Evolutionary conservation across 2,888 invertebrate genomes (phyloP).

Genomic region (Petrolisthes cinctipes): DNA sequence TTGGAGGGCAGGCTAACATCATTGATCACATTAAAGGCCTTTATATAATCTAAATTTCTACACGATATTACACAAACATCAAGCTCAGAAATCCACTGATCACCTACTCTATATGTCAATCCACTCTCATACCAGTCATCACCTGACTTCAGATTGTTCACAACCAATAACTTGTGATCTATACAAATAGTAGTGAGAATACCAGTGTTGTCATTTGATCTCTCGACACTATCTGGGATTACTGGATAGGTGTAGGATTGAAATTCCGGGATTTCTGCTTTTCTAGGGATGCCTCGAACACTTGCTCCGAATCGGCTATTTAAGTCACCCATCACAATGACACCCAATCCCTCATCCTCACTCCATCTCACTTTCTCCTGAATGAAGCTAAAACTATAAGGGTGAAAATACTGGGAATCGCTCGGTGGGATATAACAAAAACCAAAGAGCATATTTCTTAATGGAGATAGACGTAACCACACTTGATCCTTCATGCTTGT

Average conservation of each 20-base stretch:
- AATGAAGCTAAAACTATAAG: background rate
- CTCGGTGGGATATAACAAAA: background rate
- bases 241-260: background rate
- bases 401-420: background rate
- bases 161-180: background rate
- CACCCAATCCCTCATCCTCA: background rate
- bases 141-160: background rate
- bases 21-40: background rate
- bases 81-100: background rate
- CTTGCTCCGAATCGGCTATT: background rate
- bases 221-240: background rate
- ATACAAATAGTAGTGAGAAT: background rate
- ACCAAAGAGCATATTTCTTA: background rate
- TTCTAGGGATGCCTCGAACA: background rate
- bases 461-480: background rate
- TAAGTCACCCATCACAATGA: slow-evolving; percentile 1
- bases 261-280: background rate
- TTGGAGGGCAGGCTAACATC: background rate
- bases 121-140: background rate
- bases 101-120: background rate
- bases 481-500: slow-evolving; percentile 7
- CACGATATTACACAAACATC: slow-evolving; percentile 4
- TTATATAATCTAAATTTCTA: background rate
- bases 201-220: background rate
- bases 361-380: background rate